These are phyloP conservation scores for Argyresthia goedartella DNA, from an alignment of 2,888 invertebrate species.

Conservation along the genomic window DNA sequence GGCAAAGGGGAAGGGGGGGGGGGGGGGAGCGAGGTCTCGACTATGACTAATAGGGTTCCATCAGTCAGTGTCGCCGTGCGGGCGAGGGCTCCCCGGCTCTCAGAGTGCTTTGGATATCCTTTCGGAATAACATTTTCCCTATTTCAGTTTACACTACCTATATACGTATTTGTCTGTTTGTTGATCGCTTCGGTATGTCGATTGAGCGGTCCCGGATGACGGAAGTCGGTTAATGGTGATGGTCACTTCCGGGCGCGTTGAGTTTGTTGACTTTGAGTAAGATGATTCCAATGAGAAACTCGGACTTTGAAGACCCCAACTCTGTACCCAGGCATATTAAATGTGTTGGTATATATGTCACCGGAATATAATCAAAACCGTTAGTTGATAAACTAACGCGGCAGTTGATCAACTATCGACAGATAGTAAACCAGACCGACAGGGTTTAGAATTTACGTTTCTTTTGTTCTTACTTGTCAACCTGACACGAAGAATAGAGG, in stretches of 20 bases:
- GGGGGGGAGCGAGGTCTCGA: conserved; percentile 49
- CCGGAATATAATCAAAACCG: too few relatives aligned
- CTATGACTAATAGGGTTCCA: conserved; percentile 79
- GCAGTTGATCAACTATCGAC: too few relatives aligned
- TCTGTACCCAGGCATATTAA: too few relatives aligned
- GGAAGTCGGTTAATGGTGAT: neutral
- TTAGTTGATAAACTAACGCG: too few relatives aligned
- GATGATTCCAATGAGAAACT: too few relatives aligned
- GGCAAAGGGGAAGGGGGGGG: conserved; percentile 32
- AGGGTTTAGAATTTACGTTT: too few relatives aligned
- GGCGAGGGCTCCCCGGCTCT: conserved; percentile 45
- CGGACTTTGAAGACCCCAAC: too few relatives aligned
- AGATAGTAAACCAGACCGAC: too few relatives aligned
- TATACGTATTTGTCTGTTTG: neutral
- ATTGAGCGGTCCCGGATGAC: neutral
- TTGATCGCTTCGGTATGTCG: neutral
- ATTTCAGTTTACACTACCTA: conserved; percentile 28
- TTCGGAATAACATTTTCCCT: conserved; percentile 61
- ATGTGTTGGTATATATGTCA: too few relatives aligned
- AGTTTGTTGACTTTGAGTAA: too few relatives aligned
- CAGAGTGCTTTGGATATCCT: conserved; percentile 48
- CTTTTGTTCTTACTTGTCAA: too few relatives aligned
- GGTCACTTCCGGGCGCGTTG: neutral
- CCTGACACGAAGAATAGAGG: too few relatives aligned
- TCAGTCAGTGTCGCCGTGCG: conserved; percentile 75